Evolutionary conservation across 2,797 vertebrate genomes (phyloP).

Genomic region (Mus caroli): DNA sequence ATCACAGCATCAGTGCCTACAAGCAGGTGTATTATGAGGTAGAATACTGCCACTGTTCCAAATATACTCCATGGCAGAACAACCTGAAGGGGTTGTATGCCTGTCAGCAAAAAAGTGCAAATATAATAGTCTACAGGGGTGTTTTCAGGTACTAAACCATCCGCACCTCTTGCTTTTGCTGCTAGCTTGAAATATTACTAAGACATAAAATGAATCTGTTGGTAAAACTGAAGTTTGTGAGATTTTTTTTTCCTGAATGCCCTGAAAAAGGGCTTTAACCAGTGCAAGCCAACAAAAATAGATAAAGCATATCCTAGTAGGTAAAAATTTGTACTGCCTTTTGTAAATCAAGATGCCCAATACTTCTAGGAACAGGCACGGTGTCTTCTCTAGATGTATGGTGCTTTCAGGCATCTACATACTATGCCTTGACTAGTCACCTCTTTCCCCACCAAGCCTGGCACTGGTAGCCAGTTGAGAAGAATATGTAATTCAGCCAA

Average conservation of each 20-base stretch:
- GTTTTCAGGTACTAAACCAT: conserved; percentile 38
- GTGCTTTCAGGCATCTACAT: neutral
- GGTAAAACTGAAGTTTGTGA: conserved; percentile 64
- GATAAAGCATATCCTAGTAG: conserved; percentile 44
- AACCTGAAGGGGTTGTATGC: neutral
- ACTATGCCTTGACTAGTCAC: neutral
- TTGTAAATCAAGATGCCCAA: conserved; percentile 43
- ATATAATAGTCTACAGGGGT: neutral
- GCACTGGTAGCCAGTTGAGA: neutral
- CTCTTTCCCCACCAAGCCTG: neutral
- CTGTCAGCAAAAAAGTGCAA: conserved; percentile 55
- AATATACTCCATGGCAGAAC: neutral
- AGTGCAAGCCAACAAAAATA: conserved; percentile 56
- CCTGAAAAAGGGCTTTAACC: conserved; percentile 56
- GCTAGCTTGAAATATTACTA: conserved; percentile 58
- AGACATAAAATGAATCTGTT: conserved; percentile 73
- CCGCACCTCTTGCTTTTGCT: conserved; percentile 55
- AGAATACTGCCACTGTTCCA: neutral
- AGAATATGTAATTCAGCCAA: conserved; percentile 35
- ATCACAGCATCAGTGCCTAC: neutral
- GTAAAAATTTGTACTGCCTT: neutral
- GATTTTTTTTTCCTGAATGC: conserved; percentile 68
- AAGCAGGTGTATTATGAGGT: neutral
- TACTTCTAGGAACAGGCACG: neutral
- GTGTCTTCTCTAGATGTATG: neutral